Evolutionary conservation across 92 coral and sea anemone species (phyloP).

Genomic region (Umimayanthus chanpuru): DNA sequence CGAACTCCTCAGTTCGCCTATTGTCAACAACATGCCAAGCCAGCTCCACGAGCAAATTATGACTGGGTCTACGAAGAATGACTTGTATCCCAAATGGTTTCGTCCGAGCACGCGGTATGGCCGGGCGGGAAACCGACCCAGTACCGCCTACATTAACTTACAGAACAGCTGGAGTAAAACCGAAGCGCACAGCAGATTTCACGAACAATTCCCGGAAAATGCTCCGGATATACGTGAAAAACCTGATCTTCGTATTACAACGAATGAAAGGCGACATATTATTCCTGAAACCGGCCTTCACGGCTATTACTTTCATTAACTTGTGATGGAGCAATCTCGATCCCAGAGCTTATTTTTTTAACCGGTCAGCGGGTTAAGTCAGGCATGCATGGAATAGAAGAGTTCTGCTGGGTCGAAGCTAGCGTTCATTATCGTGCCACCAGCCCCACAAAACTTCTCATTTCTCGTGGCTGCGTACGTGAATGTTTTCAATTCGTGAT

Average conservation of each 20-base stretch:
- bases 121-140: slow-evolving; percentile 64
- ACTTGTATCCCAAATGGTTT: slow-evolving; percentile 86
- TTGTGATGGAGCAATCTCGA: neutral
- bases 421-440: too few relatives aligned
- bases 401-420: neutral
- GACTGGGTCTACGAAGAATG: slow-evolving; percentile 80
- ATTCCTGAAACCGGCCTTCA: slow-evolving; percentile 92
- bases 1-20: slow-evolving; percentile 65
- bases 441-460: too few relatives aligned
- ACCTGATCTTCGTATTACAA: slow-evolving; percentile 94
- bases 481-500: too few relatives aligned
- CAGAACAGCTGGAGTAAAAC: slow-evolving; percentile 87
- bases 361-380: neutral
- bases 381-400: neutral
- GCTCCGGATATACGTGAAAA: slow-evolving; percentile 96
- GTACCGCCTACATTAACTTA: slow-evolving; percentile 71
- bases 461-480: too few relatives aligned
- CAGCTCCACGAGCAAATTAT: slow-evolving; percentile 70
- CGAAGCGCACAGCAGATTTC: slow-evolving; percentile 86
- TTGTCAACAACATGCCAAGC: slow-evolving; percentile 77
- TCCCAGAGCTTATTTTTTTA: neutral
- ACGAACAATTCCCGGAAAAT: slow-evolving; percentile 88
- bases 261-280: slow-evolving; percentile 90
- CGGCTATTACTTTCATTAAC: slow-evolving; percentile 84
- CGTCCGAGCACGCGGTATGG: slow-evolving; percentile 43